Evolutionary conservation across 2,113 vertebrate species (phyloP), one percentile per base, ranked within the genome.

Genomic region (Psilopsiagon aymara): DNA sequence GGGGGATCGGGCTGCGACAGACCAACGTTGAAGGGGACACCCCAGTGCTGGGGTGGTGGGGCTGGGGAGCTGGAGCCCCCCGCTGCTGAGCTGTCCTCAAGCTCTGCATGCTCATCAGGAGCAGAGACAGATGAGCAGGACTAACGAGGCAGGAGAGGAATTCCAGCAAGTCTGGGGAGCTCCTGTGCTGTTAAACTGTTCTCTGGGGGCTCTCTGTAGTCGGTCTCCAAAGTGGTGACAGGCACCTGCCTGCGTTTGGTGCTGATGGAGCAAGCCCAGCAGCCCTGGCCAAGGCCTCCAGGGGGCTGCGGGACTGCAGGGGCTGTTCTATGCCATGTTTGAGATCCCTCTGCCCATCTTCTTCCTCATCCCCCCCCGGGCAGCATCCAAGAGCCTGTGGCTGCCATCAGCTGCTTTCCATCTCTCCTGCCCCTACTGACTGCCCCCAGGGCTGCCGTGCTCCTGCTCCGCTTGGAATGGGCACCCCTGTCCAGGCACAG

Each of bases 301-400:
- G 0, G 29, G 23, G 37, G 28, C 39, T 0, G 1, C 16, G 41
- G 27, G 19, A 29, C 69, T 2, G 6, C 21, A 51, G n/a, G 62
- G 53, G 6, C 14, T 10, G 53, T 37, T 60, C 35, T 49, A 17
- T 44, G 39, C 35, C 2, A 1, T 20, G 27, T 20, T 12, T 55
- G 46, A 52, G 59, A 35, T 20, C 41, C 33, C 35, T 43, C 82
- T 78, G 46, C 55, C 28, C 11, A 7, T 43, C 46, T n/a, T 37
- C 35, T 49, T 60, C 83, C 3, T 1, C 8, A 0, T 18, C 20
- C 23, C 35, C 13, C 17, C 18, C 44, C 2, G 8, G 23, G 13
- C 85, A 46, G 33, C 16, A 46, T 10, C 37, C 0, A 3, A 46
- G n/a, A 2, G 0, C 46, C 24, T 10, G 1, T 4, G 9, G 80